Evolutionary conservation across 2,888 invertebrate genomes (phyloP), one percentile per base, ranked within the genome.

Genomic region (Lasioglossum lativentre): DNA sequence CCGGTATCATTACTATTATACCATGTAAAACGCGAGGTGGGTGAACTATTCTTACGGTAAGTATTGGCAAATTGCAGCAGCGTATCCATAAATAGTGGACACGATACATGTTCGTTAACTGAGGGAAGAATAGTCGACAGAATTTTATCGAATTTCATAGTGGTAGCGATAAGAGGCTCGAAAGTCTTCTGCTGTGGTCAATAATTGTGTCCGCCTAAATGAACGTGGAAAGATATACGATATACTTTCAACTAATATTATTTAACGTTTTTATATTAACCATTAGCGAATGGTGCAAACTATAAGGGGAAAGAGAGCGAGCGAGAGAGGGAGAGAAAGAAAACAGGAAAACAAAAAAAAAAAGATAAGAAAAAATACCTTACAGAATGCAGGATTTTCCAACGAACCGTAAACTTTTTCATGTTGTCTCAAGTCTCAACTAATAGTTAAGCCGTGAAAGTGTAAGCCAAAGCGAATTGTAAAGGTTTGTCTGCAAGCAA

Each of bases 71-170:
- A 78, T 72, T 47, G 59, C 74, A 79, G 75, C 80, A 78, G 74
- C 68, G 59, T 86, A 47, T 38, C 59, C 47, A 66, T 23, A 52
- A 52, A 52, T 52, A 52, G 52, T 23, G 23, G 14, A 27, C 30
- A 66, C 66, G 66, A 66, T 63, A 40, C 45, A 72, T 78, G 77
- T 63, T 81, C 82, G 78, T 82, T 76, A 70, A 85, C 40, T 1
- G 78, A 63, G 73, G 75, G 70, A 74, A 63, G 66, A 45, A 30
- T 75, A 75, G 59, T 12, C 63, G 56, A 56, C 71, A 42, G 72
- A 73, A 72, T 85, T 86, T 86, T 86, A 86, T 86, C 86, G 72
- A 81, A 85, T 74, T 86, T 86, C 78, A 73, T 86, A 82, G 23
- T 52, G 86, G 82, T 79, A 86, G 68, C 79, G 83, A 86, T 79